phyloP scores from a whole-genome alignment of 2,113 vertebrate genomes.

The Lipotes vexillifer region DNA sequence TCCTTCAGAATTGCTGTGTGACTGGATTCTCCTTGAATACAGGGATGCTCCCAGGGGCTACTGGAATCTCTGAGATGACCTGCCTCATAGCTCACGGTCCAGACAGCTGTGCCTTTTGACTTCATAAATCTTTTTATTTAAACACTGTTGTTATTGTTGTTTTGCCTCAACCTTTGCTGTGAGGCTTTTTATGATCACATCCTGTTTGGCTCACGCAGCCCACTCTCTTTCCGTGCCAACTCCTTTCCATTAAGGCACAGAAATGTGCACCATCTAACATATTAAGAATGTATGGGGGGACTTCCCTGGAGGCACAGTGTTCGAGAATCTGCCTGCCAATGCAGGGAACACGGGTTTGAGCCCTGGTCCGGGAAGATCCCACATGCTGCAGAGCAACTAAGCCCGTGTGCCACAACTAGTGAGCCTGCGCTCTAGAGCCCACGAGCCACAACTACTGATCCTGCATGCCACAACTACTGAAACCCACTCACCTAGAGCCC shows the following conservation, averaged over 20 bases:
- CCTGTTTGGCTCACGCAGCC: not conserved
- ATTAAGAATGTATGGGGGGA: not conserved
- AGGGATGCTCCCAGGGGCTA: not conserved
- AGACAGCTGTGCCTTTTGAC: not conserved
- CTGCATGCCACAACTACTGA: too few species aligned
- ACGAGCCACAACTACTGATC: too few species aligned
- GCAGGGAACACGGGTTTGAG: too few species aligned
- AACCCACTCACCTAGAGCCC: too few species aligned
- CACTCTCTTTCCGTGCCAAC: not conserved
- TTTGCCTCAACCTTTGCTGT: not conserved
- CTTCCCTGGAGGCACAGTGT: too few species aligned
- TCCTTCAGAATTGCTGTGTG: not conserved
- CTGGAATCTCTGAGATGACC: not conserved
- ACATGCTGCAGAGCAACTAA: too few species aligned
- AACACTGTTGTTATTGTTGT: not conserved
- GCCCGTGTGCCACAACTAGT: too few species aligned
- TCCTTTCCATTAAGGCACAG: not conserved
- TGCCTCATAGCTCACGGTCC: accelerated
- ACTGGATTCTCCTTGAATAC: not conserved
- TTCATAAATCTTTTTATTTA: not conserved
- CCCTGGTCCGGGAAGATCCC: too few species aligned
- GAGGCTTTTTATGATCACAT: not conserved
- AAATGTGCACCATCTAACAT: not conserved
- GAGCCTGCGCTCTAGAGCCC: too few species aligned
- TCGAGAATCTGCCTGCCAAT: too few species aligned